Conservation (phyloP, 2,113 vertebrate genomes). For the Ardeotis arabs region DNA sequence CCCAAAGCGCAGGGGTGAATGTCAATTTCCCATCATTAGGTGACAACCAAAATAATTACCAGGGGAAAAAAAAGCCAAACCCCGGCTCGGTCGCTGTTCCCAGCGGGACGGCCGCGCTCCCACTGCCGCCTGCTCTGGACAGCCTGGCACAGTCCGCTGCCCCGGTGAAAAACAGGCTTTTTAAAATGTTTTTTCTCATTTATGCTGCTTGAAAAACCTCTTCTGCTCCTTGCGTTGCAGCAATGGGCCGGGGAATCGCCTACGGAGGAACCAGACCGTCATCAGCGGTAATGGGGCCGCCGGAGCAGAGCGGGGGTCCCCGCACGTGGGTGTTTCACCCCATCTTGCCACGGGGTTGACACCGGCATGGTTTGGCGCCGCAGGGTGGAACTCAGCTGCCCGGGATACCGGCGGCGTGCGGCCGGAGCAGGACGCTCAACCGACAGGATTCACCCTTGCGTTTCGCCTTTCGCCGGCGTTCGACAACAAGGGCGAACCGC, state of each 20-base stretch:
- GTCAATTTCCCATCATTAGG: constrained; percentile 51
- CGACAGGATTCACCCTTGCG: neutral
- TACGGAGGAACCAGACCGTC: neutral
- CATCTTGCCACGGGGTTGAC: neutral
- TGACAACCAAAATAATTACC: constrained; percentile 50
- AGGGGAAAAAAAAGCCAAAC: neutral
- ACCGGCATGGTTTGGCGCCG: accelerated
- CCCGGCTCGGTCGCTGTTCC: neutral
- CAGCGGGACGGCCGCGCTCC: constrained; percentile 69
- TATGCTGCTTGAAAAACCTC: neutral
- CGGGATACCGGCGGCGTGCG: accelerated
- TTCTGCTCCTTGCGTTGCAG: neutral
- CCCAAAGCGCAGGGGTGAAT: neutral
- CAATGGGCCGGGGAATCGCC: neutral
- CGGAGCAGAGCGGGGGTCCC: neutral
- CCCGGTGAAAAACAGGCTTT: neutral
- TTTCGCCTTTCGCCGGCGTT: neutral
- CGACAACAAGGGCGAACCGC: too few relatives aligned
- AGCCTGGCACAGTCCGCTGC: neutral
- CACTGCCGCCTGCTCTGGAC: constrained; percentile 73
- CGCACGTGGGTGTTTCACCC: neutral
- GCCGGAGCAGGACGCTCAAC: neutral
- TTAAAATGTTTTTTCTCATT: neutral
- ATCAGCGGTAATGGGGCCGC: neutral
- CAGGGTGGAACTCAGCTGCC: neutral